Evolutionary conservation across 2,888 invertebrate species (phyloP), one percentile per base, ranked within the genome.

Genomic region (Drosophila gaucha): DNA sequence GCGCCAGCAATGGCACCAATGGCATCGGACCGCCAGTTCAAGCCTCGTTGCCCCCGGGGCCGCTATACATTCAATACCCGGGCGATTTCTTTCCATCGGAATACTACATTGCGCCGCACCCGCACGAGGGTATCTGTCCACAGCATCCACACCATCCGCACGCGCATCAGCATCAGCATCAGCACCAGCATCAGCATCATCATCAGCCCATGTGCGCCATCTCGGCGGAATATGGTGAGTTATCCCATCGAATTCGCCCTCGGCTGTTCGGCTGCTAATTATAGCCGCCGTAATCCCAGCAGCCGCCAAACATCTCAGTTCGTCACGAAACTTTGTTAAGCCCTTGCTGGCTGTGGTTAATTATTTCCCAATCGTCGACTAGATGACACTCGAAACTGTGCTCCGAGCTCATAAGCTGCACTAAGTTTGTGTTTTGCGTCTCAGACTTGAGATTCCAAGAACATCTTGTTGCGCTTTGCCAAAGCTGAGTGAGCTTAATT

Each of bases 171-270:
- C 87, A 87, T 51, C 78, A 85, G 59, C 84, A 84, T 10, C 43
- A n/a, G 31, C 33, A 33, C 14, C 14, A 94, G 59, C 87, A 84
- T 58, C 77, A 85, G 60, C 84, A 85, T 59, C 84, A 89, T 58
- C 94, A 94, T 89, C 94, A 94, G 93, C 91, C 94, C 93, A 94
- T 95, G 93, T 95, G 95, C 92, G 94, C 95, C 74, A 93, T 95
- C 91, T 95, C 95, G 89, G 93, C 95, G 86, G 95, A 95, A 91
- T 95, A 94, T 92, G 95, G 96, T 96, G 92, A 94, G 94, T 87
- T 36, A 6, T 18, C 22, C 16, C 10, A 20, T 6, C 35, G 20
- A 12, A 36, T 9, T 16, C 12, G 5, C 16, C 41, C 9, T 16
- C 52, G 16, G 6, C 10, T 8, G 4, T n/a, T 12, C 28, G 54